These are phyloP conservation scores for Oscheius sp. DNA, from an alignment of 2,888 invertebrate species.

Conservation along the genomic window DNA sequence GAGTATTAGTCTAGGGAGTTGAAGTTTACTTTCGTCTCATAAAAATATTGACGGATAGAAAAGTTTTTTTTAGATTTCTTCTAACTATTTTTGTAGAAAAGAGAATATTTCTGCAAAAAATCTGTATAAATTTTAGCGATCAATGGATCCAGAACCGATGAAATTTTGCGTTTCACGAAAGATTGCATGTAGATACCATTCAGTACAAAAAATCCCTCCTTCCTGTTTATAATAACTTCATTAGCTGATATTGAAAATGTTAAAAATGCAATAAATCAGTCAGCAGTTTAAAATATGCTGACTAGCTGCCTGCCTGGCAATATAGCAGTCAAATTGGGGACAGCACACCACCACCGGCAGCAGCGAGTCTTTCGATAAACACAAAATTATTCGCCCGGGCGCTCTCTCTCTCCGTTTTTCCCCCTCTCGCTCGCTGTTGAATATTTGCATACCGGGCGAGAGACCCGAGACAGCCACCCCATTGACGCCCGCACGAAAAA, in stretches of 20 bases:
- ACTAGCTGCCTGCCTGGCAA: slow-evolving; percentile 6
- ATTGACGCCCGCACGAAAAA: slow-evolving; percentile 5
- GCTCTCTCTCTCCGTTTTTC: neutral
- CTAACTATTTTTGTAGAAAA: too few relatives aligned
- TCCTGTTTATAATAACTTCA: too few relatives aligned
- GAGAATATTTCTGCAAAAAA: neutral
- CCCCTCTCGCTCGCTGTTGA: neutral
- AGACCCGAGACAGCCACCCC: neutral
- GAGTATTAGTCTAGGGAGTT: neutral
- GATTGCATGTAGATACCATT: too few relatives aligned
- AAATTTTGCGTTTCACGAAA: too few relatives aligned
- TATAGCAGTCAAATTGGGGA: neutral
- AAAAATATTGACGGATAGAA: too few relatives aligned
- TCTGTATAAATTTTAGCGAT: neutral
- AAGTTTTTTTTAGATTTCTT: too few relatives aligned
- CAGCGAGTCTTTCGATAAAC: slow-evolving; percentile 21
- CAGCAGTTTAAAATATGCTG: neutral
- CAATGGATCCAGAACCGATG: neutral
- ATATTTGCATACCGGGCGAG: slow-evolving; percentile 18
- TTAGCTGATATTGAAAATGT: too few relatives aligned
- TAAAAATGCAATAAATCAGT: neutral
- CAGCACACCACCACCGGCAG: slow-evolving; percentile 4
- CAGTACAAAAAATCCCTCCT: too few relatives aligned
- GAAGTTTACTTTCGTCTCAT: too few relatives aligned
- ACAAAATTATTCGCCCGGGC: slow-evolving; percentile 12